Evolutionary conservation across 2,888 invertebrate genomes (phyloP).

Genomic region (Sphaerophoria rueppellii): DNA sequence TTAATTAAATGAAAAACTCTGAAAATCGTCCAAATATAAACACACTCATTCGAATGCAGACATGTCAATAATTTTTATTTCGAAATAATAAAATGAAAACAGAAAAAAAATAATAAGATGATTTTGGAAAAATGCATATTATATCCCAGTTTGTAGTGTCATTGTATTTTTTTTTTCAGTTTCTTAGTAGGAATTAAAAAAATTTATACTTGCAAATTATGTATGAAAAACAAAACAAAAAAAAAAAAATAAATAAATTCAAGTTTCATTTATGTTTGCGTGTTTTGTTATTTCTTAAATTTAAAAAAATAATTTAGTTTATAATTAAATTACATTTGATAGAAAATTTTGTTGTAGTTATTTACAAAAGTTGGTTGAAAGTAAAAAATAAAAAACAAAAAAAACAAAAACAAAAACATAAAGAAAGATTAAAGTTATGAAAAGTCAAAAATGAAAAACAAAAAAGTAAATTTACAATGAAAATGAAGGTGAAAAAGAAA

Average conservation of each 20-base stretch:
- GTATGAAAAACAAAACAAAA: conserved; percentile 16
- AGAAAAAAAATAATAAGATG: conserved; percentile 53
- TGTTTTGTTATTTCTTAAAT: conserved; percentile 67
- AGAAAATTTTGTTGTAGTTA: conserved; percentile 37
- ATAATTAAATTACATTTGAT: conserved; percentile 33
- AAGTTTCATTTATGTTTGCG: conserved; percentile 68
- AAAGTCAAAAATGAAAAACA: conserved; percentile 56
- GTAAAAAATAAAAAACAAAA: conserved; percentile 19
- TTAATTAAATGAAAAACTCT: not conserved
- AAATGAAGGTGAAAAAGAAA: conserved; percentile 36
- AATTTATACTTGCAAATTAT: conserved; percentile 55
- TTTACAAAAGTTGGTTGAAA: conserved; percentile 25
- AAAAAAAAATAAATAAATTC: conserved; percentile 49
- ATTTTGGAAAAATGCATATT: conserved; percentile 70
- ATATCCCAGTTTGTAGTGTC: conserved; percentile 73
- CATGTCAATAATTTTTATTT: conserved; percentile 24
- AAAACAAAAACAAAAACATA: conserved; percentile 21
- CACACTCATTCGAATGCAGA: conserved; percentile 48
- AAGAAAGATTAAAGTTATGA: conserved; percentile 38
- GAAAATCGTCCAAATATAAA: conserved; percentile 26
- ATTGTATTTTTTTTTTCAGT: conserved; percentile 44
- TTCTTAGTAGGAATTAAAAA: conserved; percentile 28
- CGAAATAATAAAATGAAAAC: conserved; percentile 31
- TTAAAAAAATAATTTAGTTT: conserved; percentile 42
- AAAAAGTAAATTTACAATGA: conserved; percentile 27